Evolutionary conservation across 2,888 invertebrate genomes (phyloP).

Genomic region (Cheilosia pagana): DNA sequence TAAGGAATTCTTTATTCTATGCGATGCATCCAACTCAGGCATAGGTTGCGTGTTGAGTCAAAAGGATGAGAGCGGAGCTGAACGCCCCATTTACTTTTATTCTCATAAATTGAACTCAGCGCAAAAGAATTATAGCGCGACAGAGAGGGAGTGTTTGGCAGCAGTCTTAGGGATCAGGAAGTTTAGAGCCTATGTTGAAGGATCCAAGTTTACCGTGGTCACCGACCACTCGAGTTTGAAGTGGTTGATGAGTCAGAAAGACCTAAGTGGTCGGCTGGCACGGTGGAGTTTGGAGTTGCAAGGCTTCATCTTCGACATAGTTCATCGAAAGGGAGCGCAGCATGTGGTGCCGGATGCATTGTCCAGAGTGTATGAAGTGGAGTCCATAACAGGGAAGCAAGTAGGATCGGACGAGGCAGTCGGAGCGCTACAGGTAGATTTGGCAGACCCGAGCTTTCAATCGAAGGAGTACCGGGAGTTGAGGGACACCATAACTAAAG

Average conservation of each 20-base stretch:
- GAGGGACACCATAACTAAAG: too few species aligned
- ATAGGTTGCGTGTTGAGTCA: constrained; percentile 12
- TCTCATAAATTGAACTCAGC: constrained; percentile 27
- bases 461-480: too few species aligned
- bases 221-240: constrained; percentile 4
- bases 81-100: constrained; percentile 6
- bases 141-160: constrained; percentile 35
- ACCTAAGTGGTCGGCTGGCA: constrained; percentile 14
- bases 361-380: not conserved
- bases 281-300: constrained; percentile 18
- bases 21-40: too few species aligned
- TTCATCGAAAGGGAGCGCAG: not conserved
- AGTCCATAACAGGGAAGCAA: not conserved
- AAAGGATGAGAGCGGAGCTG: not conserved
- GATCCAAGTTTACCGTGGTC: not conserved
- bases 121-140: constrained; percentile 16
- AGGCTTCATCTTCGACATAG: not conserved
- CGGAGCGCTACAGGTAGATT: too few species aligned
- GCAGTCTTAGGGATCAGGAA: constrained; percentile 1
- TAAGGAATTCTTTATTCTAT: not conserved
- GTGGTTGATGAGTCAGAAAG: constrained; percentile 17
- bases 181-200: constrained; percentile 9
- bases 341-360: constrained; percentile 5
- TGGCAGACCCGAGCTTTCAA: too few species aligned
- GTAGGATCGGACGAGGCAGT: too few species aligned